Percentiles rank a stretch among this genome's conserved stretches.
These are phyloP conservation scores for Amphimallon solstitiale DNA, from an alignment of 2,888 invertebrate species.

Conservation along the genomic window DNA sequence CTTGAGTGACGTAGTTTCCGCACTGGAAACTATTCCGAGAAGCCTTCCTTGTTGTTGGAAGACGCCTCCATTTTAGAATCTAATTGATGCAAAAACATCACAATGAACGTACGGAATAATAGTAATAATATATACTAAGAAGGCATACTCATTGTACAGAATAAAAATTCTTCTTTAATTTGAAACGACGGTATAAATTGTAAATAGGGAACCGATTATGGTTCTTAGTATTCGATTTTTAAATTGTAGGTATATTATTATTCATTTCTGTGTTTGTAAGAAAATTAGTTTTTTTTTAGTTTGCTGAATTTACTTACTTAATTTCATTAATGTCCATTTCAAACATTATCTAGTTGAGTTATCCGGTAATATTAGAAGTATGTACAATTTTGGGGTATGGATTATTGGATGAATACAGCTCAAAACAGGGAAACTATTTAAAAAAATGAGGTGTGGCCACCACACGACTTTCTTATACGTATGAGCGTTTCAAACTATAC, in stretches of 20 bases:
- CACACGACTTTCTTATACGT: too few species aligned
- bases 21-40: conserved; percentile 10
- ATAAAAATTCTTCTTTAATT: neutral
- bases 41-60: neutral
- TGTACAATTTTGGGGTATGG: too few species aligned
- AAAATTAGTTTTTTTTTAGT: too few species aligned
- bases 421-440: too few species aligned
- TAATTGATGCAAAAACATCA: conserved; percentile 17
- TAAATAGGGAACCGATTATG: neutral
- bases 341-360: too few species aligned
- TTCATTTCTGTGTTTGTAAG: too few species aligned
- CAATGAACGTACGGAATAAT: neutral
- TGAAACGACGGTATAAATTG: neutral
- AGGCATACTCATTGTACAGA: conserved; percentile 5
- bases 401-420: too few species aligned
- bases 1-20: conserved; percentile 9
- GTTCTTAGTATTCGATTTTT: neutral
- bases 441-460: too few species aligned
- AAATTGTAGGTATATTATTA: neutral
- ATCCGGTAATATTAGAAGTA: too few species aligned
- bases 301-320: too few species aligned
- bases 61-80: neutral
- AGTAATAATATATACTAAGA: conserved; percentile 3
- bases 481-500: too few species aligned
- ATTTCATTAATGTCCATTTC: too few species aligned